Percentiles rank a stretch among this genome's conserved stretches.
phyloP scores from a whole-genome alignment of 2,888 invertebrate species.

The Mimas tiliae region DNA sequence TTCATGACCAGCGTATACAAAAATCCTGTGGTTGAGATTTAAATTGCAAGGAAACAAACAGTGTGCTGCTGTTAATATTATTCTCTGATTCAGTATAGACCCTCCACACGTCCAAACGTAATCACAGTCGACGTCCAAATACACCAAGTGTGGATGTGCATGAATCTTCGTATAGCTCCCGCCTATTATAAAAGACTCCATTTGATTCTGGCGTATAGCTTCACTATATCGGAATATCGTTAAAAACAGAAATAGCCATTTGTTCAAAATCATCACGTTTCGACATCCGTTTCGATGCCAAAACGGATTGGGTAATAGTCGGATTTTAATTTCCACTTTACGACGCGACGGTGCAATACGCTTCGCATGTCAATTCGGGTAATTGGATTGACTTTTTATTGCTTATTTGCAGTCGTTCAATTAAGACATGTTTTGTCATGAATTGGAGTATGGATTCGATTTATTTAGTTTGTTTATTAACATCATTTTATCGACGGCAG shows the following conservation, averaged over 20 bases:
- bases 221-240: background rate
- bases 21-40: constrained; percentile 25
- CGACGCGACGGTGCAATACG: constrained; percentile 4
- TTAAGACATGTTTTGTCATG: no score
- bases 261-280: constrained; percentile 17
- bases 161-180: constrained; percentile 33
- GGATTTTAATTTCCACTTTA: constrained; percentile 14
- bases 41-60: constrained; percentile 37
- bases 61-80: constrained; percentile 48
- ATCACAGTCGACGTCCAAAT: constrained; percentile 31
- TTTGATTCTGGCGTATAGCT: constrained; percentile 16
- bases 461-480: no score
- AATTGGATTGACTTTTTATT: constrained; percentile 30
- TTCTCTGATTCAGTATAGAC: constrained; percentile 45
- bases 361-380: constrained; percentile 16
- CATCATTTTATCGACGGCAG: no score
- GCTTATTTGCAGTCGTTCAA: constrained; percentile 29
- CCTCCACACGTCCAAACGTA: constrained; percentile 42
- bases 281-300: background rate
- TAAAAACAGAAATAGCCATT: constrained; percentile 1
- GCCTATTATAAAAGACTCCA: constrained; percentile 42
- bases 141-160: constrained; percentile 38
- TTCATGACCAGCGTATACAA: constrained; percentile 26
- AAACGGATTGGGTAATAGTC: background rate
- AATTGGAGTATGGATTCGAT: no score